Conservation (phyloP, 2,113 vertebrate genomes). For the Indri indri region DNA sequence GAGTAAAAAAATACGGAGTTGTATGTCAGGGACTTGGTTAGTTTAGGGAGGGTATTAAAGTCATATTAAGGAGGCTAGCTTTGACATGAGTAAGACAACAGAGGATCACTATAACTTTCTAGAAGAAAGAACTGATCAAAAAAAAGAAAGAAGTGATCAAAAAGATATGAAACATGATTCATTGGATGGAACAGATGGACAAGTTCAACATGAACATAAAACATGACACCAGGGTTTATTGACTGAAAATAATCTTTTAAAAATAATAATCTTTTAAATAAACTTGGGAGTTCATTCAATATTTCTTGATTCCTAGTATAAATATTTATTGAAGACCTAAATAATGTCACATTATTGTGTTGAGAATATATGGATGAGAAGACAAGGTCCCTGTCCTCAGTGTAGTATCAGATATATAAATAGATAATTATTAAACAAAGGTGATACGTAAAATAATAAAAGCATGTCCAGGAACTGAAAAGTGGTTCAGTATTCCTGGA, state of each 20-base stretch:
- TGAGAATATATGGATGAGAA: background rate
- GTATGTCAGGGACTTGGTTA: background rate
- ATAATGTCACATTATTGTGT: background rate
- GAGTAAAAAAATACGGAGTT: background rate
- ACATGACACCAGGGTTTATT: background rate
- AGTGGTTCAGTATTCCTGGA: background rate
- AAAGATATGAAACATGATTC: background rate
- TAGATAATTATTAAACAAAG: background rate
- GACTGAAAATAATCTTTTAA: background rate
- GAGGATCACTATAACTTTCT: background rate
- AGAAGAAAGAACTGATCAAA: background rate
- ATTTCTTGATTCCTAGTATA: conserved; percentile 25
- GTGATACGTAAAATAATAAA: background rate
- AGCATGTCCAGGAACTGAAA: background rate
- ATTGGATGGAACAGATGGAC: background rate
- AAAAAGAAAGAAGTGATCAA: background rate
- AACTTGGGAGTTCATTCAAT: background rate
- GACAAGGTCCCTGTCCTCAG: background rate
- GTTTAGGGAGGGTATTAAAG: background rate
- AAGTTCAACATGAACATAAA: conserved; percentile 42
- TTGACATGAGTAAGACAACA: background rate
- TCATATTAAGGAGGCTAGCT: background rate
- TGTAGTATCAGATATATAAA: background rate
- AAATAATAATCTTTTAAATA: background rate
- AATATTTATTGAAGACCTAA: conserved; percentile 16